Evolutionary conservation across 2,797 vertebrate genomes (phyloP).

Genomic region (Podarcis siculus): DNA sequence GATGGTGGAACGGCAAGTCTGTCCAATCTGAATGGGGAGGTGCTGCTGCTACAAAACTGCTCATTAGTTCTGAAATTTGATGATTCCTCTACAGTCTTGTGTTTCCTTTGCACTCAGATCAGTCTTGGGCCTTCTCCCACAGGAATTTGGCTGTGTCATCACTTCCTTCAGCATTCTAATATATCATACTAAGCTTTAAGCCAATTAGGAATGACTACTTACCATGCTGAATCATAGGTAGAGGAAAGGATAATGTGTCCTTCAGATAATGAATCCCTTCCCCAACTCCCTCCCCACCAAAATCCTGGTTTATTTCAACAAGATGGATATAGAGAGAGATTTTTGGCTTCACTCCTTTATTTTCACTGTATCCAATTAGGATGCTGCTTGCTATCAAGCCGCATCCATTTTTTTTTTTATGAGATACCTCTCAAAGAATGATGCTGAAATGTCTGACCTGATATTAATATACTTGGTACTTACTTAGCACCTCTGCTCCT

Average conservation of each 20-base stretch:
- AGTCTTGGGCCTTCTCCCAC: constrained; percentile 84
- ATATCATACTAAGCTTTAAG: constrained; percentile 93
- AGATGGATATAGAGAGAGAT: constrained; percentile 39
- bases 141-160: constrained; percentile 96
- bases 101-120: constrained; percentile 83
- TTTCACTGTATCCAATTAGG: constrained; percentile 75
- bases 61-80: constrained; percentile 70
- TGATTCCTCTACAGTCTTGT: constrained; percentile 73
- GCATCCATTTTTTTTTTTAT: constrained; percentile 67
- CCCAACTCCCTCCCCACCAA: constrained; percentile 6
- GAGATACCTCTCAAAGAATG: constrained; percentile 54
- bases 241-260: constrained; percentile 90
- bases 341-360: constrained; percentile 37
- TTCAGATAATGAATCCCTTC: constrained; percentile 90
- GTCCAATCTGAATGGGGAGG: constrained; percentile 19
- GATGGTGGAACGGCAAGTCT: constrained; percentile 45
- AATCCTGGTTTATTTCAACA: constrained; percentile 57
- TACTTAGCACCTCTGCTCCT: constrained; percentile 54
- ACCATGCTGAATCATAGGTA: constrained; percentile 89
- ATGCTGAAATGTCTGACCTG: constrained; percentile 64
- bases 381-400: constrained; percentile 53
- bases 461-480: constrained; percentile 47
- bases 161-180: constrained; percentile 87
- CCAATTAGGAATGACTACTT: constrained; percentile 98
- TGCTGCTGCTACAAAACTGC: constrained; percentile 54